Evolutionary conservation across 2,797 vertebrate genomes (phyloP).

Genomic region (Gobionotothen gibberifrons): DNA sequence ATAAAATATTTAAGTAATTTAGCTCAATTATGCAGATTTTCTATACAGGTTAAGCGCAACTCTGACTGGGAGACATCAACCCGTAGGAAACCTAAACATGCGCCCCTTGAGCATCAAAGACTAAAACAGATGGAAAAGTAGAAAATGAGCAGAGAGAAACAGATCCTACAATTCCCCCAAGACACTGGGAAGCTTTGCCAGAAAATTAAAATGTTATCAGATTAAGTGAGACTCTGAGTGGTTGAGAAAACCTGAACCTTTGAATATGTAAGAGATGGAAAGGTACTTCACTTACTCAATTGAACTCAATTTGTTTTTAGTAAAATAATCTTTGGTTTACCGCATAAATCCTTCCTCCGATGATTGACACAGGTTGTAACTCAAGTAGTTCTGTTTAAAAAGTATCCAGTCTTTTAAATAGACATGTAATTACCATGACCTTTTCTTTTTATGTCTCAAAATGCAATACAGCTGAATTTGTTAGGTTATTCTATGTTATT

Average conservation of each 20-base stretch:
- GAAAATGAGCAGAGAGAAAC: slow-evolving; percentile 46
- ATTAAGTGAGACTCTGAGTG: slow-evolving; percentile 44
- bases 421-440: slow-evolving; percentile 34
- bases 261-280: slow-evolving; percentile 17
- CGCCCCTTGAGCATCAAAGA: slow-evolving; percentile 40
- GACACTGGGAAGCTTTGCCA: slow-evolving; percentile 39
- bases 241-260: slow-evolving; percentile 12
- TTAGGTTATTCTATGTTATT: slow-evolving; percentile 50
- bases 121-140: slow-evolving; percentile 68
- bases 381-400: slow-evolving; percentile 34
- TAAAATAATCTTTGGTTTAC: slow-evolving; percentile 30
- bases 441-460: slow-evolving; percentile 40
- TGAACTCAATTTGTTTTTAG: slow-evolving; percentile 30
- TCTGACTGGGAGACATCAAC: slow-evolving; percentile 19
- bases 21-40: not conserved
- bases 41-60: not conserved
- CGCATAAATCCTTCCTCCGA: slow-evolving; percentile 16
- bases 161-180: slow-evolving; percentile 46
- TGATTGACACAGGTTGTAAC: slow-evolving; percentile 42
- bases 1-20: slow-evolving; percentile 3
- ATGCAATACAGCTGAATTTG: slow-evolving; percentile 36
- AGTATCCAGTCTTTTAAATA: slow-evolving; percentile 28
- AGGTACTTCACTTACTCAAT: slow-evolving; percentile 12
- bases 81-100: slow-evolving; percentile 36
- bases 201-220: slow-evolving; percentile 68